These are phyloP conservation scores for Nephotettix cincticeps DNA, from an alignment of 1,140 invertebrate species.

Conservation along the genomic window DNA sequence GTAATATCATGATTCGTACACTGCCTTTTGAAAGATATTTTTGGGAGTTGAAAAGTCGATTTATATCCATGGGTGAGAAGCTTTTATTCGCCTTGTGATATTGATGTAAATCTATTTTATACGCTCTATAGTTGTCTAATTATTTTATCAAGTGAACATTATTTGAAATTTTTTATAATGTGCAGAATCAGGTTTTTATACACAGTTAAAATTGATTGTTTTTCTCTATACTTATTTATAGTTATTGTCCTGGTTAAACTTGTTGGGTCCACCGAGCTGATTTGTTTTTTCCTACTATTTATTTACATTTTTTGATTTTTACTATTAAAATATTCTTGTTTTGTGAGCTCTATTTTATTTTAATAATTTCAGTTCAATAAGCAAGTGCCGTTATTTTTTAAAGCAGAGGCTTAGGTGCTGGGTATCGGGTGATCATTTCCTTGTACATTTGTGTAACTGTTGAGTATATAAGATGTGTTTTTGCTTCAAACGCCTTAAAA, in stretches of 20 bases:
- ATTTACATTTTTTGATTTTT: neutral
- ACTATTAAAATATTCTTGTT: neutral
- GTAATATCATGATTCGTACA: neutral
- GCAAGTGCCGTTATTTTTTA: neutral
- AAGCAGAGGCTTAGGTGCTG: neutral
- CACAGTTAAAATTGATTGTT: neutral
- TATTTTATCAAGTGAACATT: neutral
- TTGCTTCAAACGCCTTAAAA: slow-evolving; percentile 1
- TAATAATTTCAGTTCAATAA: neutral
- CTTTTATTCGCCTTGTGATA: slow-evolving; percentile 1
- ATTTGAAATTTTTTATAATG: neutral
- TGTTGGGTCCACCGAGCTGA: neutral
- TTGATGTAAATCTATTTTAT: neutral
- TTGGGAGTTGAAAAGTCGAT: neutral
- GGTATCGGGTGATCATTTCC: neutral
- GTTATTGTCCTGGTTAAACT: neutral
- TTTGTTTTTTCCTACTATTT: neutral
- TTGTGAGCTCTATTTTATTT: slow-evolving; percentile 2
- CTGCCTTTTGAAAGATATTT: neutral
- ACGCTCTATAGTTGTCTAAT: neutral
- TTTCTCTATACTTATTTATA: neutral
- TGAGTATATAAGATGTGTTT: neutral
- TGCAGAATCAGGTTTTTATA: neutral
- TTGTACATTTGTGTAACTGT: slow-evolving; percentile 1
- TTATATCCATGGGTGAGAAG: neutral